Evolutionary conservation across 2,797 vertebrate species (phyloP).

Genomic region (Microctenopoma steveboyesi): DNA sequence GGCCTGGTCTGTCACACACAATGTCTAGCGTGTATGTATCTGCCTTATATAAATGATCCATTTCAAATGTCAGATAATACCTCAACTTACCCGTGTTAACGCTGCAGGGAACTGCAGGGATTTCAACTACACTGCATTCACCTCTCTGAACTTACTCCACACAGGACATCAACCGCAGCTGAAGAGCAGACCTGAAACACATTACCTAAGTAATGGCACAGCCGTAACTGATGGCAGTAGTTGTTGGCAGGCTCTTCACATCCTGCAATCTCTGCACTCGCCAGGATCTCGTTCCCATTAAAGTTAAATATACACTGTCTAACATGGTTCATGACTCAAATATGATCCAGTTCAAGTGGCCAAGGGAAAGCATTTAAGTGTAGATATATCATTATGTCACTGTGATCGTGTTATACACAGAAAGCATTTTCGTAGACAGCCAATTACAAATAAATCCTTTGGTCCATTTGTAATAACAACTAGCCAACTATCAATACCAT

Average conservation of each 20-base stretch:
- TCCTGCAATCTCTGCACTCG: slow-evolving; percentile 57
- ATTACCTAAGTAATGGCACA: slow-evolving; percentile 61
- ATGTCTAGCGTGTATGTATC: slow-evolving; percentile 13
- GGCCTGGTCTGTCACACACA: neutral
- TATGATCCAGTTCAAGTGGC: slow-evolving; percentile 52
- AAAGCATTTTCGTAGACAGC: neutral
- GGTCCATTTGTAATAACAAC: too few species aligned
- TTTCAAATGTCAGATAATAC: slow-evolving; percentile 50
- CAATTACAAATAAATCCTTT: neutral
- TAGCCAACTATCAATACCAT: slow-evolving; percentile 9
- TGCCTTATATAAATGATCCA: slow-evolving; percentile 45
- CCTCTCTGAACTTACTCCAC: slow-evolving; percentile 57
- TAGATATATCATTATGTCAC: slow-evolving; percentile 32
- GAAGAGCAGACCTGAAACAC: slow-evolving; percentile 65
- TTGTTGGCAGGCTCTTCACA: slow-evolving; percentile 57
- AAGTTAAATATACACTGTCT: slow-evolving; percentile 67
- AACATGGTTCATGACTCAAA: slow-evolving; percentile 48
- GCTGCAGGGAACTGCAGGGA: slow-evolving; percentile 32
- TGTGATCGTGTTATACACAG: slow-evolving; percentile 13
- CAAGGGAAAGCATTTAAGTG: slow-evolving; percentile 42
- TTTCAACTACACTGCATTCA: slow-evolving; percentile 63
- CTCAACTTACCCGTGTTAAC: slow-evolving; percentile 47
- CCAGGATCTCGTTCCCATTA: slow-evolving; percentile 45
- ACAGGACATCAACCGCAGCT: slow-evolving; percentile 36
- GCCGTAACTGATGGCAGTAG: slow-evolving; percentile 58